Evolutionary conservation across 2,113 vertebrate genomes (phyloP).

Genomic region (Lepisosteus oculatus): DNA sequence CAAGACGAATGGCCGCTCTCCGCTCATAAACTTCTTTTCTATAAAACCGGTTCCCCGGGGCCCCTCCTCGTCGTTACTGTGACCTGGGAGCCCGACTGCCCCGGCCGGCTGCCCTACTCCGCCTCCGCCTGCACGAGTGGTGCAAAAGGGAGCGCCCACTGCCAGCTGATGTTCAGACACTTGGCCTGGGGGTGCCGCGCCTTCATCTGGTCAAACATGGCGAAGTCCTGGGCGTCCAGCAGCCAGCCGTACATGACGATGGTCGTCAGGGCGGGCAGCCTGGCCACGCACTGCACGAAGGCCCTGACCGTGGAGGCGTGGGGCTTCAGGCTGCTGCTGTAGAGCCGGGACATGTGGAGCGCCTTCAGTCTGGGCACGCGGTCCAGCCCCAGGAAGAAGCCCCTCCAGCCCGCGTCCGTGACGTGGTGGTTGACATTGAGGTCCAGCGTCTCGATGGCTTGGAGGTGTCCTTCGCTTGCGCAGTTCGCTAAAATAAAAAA

Average conservation of each 20-base stretch:
- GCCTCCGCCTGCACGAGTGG: conserved; percentile 19
- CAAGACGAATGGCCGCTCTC: no score
- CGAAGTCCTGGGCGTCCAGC: conserved; percentile 32
- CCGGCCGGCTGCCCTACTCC: not conserved
- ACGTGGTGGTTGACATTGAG: conserved; percentile 23
- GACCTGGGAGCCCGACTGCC: no score
- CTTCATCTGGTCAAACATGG: conserved; percentile 29
- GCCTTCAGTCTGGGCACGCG: conserved; percentile 24
- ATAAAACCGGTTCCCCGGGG: no score
- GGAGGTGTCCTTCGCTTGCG: conserved; percentile 34
- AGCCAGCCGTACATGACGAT: conserved; percentile 31
- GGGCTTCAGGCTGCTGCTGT: conserved; percentile 24
- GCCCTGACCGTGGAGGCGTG: conserved; percentile 21
- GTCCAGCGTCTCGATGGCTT: conserved; percentile 30
- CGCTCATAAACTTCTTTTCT: no score
- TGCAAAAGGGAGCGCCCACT: conserved; percentile 26
- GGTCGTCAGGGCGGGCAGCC: conserved; percentile 11
- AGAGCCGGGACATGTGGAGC: not conserved
- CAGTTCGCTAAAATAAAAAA: conserved; percentile 36
- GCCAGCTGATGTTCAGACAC: conserved; percentile 14
- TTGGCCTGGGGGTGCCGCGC: conserved; percentile 30
- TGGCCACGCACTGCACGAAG: conserved; percentile 30
- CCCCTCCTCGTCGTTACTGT: no score
- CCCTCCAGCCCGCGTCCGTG: conserved; percentile 39
- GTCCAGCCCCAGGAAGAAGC: conserved; percentile 38